These are phyloP conservation scores for Camptogramma bilineatum DNA, from an alignment of 2,888 invertebrate genomes.

Conservation along the genomic window DNA sequence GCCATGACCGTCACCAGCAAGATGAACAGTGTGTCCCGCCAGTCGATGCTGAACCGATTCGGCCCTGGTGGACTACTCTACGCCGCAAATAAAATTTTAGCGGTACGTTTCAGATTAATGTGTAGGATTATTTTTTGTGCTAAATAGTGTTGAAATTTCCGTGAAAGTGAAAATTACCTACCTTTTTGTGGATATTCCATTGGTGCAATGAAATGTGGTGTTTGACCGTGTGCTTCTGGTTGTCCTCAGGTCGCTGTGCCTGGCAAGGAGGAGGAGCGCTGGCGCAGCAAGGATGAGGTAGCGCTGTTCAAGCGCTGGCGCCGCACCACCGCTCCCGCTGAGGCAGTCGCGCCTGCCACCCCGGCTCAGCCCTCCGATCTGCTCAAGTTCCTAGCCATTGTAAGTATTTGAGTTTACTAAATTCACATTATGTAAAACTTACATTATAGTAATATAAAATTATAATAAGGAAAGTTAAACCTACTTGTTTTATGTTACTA, in stretches of 20 bases:
- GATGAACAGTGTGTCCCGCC: conserved; percentile 84
- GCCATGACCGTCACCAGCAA: conserved; percentile 82
- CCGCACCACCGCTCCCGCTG: conserved; percentile 64
- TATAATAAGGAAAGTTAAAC: too few relatives aligned
- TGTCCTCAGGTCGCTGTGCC: conserved; percentile 82
- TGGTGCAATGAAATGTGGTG: conserved; percentile 58
- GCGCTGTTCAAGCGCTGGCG: conserved; percentile 80
- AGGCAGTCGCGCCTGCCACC: conserved; percentile 58
- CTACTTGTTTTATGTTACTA: too few relatives aligned
- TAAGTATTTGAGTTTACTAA: conserved; percentile 80
- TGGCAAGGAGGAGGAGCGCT: conserved; percentile 80
- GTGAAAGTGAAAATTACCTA: conserved; percentile 54
- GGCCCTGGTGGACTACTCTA: conserved; percentile 81
- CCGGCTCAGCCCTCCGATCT: conserved; percentile 76
- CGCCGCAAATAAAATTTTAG: conserved; percentile 81
- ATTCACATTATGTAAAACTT: background rate
- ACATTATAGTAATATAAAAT: too few relatives aligned
- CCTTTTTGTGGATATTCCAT: conserved; percentile 36
- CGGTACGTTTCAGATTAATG: conserved; percentile 79
- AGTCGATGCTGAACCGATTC: conserved; percentile 77
- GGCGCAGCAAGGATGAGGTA: conserved; percentile 78
- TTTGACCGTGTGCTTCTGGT: conserved; percentile 73
- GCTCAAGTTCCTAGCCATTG: conserved; percentile 92
- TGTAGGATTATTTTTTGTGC: too few relatives aligned
- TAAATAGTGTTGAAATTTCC: conserved; percentile 51